Percentiles rank a stretch among this genome's conserved stretches.
phyloP scores from a whole-genome alignment of 2,113 vertebrate genomes.

The Rhipidura dahli region DNA sequence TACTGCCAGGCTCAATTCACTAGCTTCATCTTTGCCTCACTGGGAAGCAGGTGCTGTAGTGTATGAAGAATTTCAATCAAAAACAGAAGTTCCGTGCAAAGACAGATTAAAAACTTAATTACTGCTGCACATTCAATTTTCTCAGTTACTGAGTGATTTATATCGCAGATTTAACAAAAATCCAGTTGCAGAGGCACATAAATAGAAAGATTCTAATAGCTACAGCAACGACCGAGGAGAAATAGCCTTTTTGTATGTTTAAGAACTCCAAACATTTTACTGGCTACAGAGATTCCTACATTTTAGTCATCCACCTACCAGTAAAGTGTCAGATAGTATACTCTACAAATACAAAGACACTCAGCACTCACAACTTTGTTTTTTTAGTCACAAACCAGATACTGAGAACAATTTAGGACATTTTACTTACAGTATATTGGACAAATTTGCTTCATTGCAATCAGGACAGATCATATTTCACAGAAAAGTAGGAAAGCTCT shows the following conservation, averaged over 20 bases:
- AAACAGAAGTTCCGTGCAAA: not conserved
- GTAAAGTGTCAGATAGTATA: not conserved
- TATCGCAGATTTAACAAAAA: not conserved
- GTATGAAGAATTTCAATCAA: not conserved
- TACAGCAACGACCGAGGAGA: not conserved
- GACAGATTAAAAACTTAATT: not conserved
- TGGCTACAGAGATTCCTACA: not conserved
- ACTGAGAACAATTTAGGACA: not conserved
- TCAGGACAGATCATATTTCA: not conserved
- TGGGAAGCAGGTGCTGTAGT: not conserved
- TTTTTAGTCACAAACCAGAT: not conserved
- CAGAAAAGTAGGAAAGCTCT: not conserved
- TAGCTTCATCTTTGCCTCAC: not conserved
- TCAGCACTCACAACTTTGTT: not conserved
- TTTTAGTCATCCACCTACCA: not conserved
- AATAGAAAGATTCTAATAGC: not conserved
- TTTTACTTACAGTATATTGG: not conserved
- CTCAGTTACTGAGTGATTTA: not conserved
- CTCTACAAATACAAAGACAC: not conserved
- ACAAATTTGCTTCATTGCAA: not conserved
- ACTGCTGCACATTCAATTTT: not conserved
- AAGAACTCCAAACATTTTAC: not conserved
- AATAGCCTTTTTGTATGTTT: not conserved
- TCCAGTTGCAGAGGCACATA: not conserved
- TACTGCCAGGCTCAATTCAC: not conserved